A percentile compares a stretch with the other conserved stretches of the same genome.
These are phyloP conservation scores for Falco concolor DNA, from an alignment of 2,797 vertebrate genomes.

Conservation along the genomic window DNA sequence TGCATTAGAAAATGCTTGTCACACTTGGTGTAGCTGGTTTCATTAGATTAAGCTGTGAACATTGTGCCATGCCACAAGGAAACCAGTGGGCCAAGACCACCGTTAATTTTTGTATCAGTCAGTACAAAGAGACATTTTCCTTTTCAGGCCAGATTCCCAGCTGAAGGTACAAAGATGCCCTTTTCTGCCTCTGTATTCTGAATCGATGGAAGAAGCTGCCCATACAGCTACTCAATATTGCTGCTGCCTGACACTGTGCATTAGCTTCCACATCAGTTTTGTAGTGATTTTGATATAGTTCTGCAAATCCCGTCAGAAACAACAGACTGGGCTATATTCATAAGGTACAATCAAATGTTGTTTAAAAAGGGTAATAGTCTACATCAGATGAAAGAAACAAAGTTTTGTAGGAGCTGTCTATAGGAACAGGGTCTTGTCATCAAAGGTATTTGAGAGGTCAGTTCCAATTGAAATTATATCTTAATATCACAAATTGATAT, in stretches of 20 bases:
- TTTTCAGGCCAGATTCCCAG: background rate
- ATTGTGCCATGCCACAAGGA: background rate
- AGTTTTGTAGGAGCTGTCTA: background rate
- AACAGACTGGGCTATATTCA: background rate
- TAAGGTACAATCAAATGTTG: background rate
- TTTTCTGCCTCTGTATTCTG: background rate
- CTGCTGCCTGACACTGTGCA: background rate
- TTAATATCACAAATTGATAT: background rate
- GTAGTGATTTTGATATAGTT: background rate
- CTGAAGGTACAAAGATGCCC: background rate
- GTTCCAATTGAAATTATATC: background rate
- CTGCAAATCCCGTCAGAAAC: background rate
- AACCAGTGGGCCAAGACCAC: background rate
- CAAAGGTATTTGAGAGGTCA: background rate
- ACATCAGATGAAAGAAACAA: background rate
- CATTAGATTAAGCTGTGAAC: background rate
- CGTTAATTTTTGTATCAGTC: background rate
- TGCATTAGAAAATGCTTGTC: background rate
- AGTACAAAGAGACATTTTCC: background rate
- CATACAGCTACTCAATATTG: background rate
- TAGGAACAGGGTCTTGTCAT: background rate
- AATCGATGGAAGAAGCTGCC: background rate
- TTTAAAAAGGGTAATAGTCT: background rate
- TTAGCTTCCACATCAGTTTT: background rate
- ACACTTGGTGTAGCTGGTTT: background rate